These are phyloP conservation scores for Dasysyrphus albostriatus DNA, from an alignment of 2,888 invertebrate genomes.

Conservation along the genomic window DNA sequence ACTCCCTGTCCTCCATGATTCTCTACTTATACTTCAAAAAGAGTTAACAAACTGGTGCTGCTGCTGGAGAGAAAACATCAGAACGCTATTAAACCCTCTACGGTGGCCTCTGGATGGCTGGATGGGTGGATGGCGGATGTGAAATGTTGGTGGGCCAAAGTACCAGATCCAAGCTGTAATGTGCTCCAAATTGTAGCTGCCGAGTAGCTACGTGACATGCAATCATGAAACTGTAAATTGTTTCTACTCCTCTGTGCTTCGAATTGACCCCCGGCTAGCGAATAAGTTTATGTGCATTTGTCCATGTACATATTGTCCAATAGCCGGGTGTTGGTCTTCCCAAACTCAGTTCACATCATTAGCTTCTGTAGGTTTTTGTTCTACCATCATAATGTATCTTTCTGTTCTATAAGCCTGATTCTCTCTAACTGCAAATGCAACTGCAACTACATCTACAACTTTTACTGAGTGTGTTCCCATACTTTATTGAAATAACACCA, in stretches of 20 bases:
- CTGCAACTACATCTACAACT: neutral
- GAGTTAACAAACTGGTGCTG: conserved; percentile 42
- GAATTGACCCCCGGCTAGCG: neutral
- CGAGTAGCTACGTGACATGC: conserved; percentile 70
- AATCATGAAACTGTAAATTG: conserved; percentile 66
- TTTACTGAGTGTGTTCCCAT: neutral
- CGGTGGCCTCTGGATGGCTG: too few relatives aligned
- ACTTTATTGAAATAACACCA: neutral
- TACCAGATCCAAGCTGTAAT: conserved; percentile 50
- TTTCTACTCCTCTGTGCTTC: conserved; percentile 33
- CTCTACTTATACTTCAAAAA: conserved; percentile 3
- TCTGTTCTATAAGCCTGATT: conserved; percentile 8
- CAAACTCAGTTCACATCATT: conserved; percentile 64
- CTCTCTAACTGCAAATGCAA: conserved; percentile 2
- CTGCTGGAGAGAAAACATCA: conserved; percentile 64
- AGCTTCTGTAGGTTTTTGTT: conserved; percentile 45
- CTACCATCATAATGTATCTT: conserved; percentile 30
- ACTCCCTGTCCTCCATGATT: neutral
- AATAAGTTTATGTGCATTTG: neutral
- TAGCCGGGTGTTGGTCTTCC: neutral
- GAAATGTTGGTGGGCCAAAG: neutral
- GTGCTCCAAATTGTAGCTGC: conserved; percentile 59
- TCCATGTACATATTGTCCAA: neutral
- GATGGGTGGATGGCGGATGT: neutral
- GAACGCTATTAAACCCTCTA: conserved; percentile 61